A percentile compares a stretch with the other conserved stretches of the same genome.
Conservation (phyloP, 2,113 vertebrate species). For the Turnix velox region DNA sequence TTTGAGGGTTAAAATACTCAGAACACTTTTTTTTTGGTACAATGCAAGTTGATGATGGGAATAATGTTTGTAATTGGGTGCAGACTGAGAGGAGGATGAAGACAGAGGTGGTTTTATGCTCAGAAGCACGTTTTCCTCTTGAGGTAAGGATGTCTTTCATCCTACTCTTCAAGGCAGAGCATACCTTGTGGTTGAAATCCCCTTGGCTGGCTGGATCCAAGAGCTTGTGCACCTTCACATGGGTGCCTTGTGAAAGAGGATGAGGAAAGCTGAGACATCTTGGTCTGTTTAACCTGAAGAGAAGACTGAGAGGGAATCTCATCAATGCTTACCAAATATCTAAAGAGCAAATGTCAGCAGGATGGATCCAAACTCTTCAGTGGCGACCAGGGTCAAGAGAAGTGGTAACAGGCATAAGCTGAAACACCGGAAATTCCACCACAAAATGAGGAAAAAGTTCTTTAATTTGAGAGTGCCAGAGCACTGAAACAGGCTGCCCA, state of each 20-base stretch:
- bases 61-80: background rate
- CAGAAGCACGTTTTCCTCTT: background rate
- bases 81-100: background rate
- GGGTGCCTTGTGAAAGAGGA: background rate
- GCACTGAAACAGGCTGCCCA: background rate
- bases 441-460: background rate
- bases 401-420: background rate
- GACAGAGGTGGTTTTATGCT: background rate
- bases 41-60: rapidly evolving
- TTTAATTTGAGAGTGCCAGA: background rate
- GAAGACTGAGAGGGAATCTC: background rate
- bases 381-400: background rate
- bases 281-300: background rate
- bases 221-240: rapidly evolving
- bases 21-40: background rate
- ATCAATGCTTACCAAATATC: background rate
- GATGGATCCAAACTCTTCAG: background rate
- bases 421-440: background rate
- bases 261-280: background rate
- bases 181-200: background rate
- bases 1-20: background rate
- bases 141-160: background rate
- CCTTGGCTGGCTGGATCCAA: background rate
- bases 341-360: background rate
- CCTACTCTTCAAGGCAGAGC: background rate